phyloP scores from a whole-genome alignment of 2,113 vertebrate genomes.

The Mustela lutreola region DNA sequence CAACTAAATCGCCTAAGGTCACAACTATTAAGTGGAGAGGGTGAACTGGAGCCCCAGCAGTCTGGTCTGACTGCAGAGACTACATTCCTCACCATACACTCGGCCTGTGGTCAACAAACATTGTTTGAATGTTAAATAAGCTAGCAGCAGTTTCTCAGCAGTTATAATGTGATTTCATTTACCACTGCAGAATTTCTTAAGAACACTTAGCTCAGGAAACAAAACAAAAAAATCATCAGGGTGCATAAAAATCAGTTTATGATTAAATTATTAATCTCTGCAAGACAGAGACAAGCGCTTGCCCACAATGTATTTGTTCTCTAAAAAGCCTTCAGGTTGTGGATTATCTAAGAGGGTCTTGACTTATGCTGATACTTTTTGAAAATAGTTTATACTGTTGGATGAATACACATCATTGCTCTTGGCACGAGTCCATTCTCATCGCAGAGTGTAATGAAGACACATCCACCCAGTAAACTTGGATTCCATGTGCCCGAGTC shows the following conservation, averaged over 20 bases:
- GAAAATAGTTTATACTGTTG: not conserved
- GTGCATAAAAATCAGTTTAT: constrained; percentile 38
- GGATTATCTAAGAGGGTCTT: not conserved
- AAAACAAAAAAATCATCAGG: constrained; percentile 47
- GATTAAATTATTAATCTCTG: constrained; percentile 64
- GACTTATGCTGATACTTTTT: not conserved
- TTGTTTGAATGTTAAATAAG: constrained; percentile 48
- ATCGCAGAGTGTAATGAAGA: not conserved
- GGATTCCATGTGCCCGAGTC: not conserved
- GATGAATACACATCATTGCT: not conserved
- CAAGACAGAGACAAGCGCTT: constrained; percentile 23
- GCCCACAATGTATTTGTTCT: constrained; percentile 37
- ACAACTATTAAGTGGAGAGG: not conserved
- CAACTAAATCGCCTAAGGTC: not conserved
- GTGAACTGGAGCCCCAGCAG: not conserved
- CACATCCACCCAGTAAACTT: not conserved
- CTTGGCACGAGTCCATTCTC: not conserved
- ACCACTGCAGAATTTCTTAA: constrained; percentile 57
- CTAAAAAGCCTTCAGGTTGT: constrained; percentile 30
- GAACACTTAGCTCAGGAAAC: constrained; percentile 50
- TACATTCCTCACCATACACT: not conserved
- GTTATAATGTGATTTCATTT: constrained; percentile 55
- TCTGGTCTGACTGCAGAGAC: not conserved
- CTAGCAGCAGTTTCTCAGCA: constrained; percentile 47
- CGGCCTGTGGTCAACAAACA: constrained; percentile 35